Evolutionary conservation across 92 coral and sea anemone genomes (phyloP), one percentile per base, ranked within the genome.

Genomic region (Parazoanthus darwini): DNA sequence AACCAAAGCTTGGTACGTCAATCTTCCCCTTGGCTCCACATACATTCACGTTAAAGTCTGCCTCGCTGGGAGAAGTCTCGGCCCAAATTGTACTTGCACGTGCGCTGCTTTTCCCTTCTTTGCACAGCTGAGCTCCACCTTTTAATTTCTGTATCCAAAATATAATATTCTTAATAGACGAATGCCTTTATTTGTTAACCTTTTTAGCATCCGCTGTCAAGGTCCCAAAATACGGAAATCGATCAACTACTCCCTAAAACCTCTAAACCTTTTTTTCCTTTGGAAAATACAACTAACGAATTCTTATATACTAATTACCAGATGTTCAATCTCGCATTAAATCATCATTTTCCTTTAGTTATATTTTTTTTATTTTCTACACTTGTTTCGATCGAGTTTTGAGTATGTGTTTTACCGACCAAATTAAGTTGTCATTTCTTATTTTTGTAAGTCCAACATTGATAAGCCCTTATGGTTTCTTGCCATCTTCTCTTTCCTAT

Each of bases 81-180:
- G 15, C 10, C 65, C 18, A 16, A 58, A 58, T 22, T 13, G 65
- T 4, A 2, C 15, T 11, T 58, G 18, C 4, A 58, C 10, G 65
- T 6, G 0, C 65, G 10, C 22, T 58, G 65, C 65, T 1, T 16
- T 58, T 58, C 65, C 65, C 65, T 58, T 22, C 20, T 16, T 58
- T 58, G 15, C 14, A 44, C 37, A 23, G 82, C 38, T 46, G 8
- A 15, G 68, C 39, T 7, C 9, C 42, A 48, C 68, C 4, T 54
- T 79, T 51, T 42, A 79, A 54, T 37, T 79, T 54, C 83, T 79
- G 70, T 43, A 54, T 79, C 68, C 15, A 1, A 79, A 25, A 79
- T 14, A 79, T 10, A 50, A 79, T 79, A 44, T 42, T 23, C 70
- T 4, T 63, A 63, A 63, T 63, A 63, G 26, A 20, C 4, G 70